Conservation (phyloP, 2,113 vertebrate genomes). For the Nymphicus hollandicus region DNA sequence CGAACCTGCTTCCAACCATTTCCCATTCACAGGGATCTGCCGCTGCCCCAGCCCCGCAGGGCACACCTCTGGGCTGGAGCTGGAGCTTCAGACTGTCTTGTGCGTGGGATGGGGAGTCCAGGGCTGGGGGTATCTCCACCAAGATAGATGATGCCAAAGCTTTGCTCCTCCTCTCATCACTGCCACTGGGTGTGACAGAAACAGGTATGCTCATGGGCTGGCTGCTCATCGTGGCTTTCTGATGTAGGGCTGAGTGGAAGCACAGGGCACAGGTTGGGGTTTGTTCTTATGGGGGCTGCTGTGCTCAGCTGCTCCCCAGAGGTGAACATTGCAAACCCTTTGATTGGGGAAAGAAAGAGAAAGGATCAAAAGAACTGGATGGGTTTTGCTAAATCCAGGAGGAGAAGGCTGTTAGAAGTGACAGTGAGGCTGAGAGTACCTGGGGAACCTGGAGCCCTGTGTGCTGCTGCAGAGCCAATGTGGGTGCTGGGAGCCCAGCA, state of each 20-base stretch:
- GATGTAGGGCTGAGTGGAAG: not conserved
- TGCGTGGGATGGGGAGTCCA: fast-evolving
- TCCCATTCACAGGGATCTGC: fast-evolving
- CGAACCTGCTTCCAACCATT: not conserved
- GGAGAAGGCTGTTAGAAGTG: not conserved
- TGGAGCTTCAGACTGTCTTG: not conserved
- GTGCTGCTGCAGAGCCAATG: not conserved
- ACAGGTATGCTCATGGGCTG: not conserved
- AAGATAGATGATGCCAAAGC: not conserved
- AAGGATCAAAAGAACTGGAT: not conserved
- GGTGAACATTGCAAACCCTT: not conserved
- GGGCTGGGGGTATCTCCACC: not conserved
- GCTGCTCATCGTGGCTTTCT: not conserved
- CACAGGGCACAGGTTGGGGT: not conserved
- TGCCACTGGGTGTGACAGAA: not conserved
- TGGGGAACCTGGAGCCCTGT: not conserved
- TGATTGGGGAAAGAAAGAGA: not conserved
- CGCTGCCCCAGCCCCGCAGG: fast-evolving
- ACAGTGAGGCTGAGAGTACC: fast-evolving
- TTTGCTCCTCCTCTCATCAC: not conserved
- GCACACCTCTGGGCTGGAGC: not conserved
- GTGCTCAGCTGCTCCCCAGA: not conserved
- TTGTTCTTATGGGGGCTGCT: not conserved
- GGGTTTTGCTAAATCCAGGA: not conserved
- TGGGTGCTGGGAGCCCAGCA: not conserved